Evolutionary conservation across 2,888 invertebrate genomes (phyloP).

Genomic region (Acronicta psi): DNA sequence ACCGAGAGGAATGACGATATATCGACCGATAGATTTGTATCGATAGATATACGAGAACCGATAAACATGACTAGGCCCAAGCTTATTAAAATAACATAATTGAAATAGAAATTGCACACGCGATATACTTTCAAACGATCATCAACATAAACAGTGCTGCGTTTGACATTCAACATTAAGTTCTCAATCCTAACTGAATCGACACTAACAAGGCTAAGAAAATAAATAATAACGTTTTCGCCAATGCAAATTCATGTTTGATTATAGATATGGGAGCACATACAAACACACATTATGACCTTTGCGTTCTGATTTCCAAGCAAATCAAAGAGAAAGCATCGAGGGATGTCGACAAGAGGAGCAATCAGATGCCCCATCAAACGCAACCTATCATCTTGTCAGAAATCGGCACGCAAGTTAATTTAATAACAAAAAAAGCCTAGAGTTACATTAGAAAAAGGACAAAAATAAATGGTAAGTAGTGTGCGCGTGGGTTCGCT

Average conservation of each 20-base stretch:
- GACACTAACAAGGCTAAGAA: constrained; percentile 36
- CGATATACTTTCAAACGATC: constrained; percentile 35
- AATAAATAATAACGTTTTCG: constrained; percentile 46
- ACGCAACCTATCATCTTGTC: constrained; percentile 87
- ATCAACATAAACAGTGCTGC: constrained; percentile 26
- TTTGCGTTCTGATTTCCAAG: constrained; percentile 76
- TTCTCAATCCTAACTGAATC: constrained; percentile 35
- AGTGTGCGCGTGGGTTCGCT: constrained; percentile 61
- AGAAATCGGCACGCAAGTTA: constrained; percentile 89
- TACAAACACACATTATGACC: constrained; percentile 68
- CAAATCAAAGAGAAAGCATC: constrained; percentile 88
- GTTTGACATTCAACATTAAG: constrained; percentile 33
- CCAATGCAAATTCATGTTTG: constrained; percentile 52
- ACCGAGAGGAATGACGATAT: constrained; percentile 54
- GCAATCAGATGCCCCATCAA: constrained; percentile 87
- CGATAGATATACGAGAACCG: constrained; percentile 50
- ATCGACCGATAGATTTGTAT: constrained; percentile 60
- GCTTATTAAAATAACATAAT: constrained; percentile 49
- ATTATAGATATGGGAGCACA: constrained; percentile 52
- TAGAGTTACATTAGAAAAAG: constrained; percentile 73
- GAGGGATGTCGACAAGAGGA: constrained; percentile 86
- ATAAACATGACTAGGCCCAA: constrained; percentile 43
- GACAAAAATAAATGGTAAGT: constrained; percentile 76
- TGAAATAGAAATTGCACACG: constrained; percentile 45
- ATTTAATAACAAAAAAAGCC: constrained; percentile 87